phyloP scores from a whole-genome alignment of 53 echinoderm and acorn worm genomes.

The Actinopyga echinites region DNA sequence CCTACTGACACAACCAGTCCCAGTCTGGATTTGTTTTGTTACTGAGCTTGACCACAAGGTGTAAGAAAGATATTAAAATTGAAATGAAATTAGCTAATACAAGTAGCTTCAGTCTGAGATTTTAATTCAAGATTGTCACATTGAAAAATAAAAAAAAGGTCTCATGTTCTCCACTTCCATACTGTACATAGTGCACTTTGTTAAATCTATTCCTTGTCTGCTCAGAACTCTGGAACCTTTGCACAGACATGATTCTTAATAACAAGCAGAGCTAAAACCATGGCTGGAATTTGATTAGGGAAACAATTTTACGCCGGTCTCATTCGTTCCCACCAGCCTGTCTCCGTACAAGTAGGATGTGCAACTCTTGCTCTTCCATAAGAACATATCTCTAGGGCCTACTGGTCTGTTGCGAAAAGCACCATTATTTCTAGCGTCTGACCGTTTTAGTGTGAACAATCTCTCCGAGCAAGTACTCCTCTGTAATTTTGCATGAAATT shows the following conservation, averaged over 20 bases:
- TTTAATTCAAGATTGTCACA: no score
- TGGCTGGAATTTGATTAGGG: constrained; percentile 25
- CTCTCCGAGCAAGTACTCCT: not conserved
- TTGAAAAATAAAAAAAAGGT: no score
- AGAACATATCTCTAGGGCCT: constrained; percentile 10
- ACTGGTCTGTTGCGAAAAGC: not conserved
- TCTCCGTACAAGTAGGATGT: constrained; percentile 4
- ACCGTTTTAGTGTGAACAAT: not conserved
- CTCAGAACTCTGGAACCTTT: not conserved
- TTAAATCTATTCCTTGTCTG: not conserved
- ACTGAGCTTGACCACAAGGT: not conserved
- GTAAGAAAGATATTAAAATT: no score
- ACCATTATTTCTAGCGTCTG: not conserved
- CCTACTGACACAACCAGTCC: no score
- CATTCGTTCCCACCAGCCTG: constrained; percentile 5
- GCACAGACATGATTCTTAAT: constrained; percentile 14
- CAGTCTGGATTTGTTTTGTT: not conserved
- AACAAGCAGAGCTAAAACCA: constrained; percentile 14
- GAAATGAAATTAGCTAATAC: no score
- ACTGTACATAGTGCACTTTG: not conserved
- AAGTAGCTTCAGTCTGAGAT: no score
- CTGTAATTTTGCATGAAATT: not conserved
- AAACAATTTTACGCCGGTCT: not conserved
- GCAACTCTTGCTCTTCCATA: not conserved
- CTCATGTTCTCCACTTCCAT: not conserved